phyloP scores from a whole-genome alignment of 2,113 vertebrate species.

The Tetrax tetrax region DNA sequence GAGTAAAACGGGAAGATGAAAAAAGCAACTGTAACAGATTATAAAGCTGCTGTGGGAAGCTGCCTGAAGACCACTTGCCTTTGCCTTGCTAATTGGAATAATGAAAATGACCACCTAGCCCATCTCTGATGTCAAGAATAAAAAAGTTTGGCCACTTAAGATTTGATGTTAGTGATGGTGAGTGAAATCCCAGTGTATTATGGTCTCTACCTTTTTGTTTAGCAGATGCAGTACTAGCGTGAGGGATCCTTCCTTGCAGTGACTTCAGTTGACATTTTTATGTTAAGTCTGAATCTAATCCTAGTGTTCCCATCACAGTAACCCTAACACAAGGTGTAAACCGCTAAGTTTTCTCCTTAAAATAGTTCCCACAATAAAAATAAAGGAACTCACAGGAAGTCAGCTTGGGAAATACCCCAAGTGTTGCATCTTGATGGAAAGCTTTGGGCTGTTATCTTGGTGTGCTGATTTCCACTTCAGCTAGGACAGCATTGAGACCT shows the following conservation, averaged over 20 bases:
- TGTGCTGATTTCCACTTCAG: not conserved
- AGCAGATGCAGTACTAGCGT: fast-evolving
- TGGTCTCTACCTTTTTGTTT: not conserved
- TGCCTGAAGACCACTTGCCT: not conserved
- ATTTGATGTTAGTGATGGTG: not conserved
- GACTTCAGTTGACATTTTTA: not conserved
- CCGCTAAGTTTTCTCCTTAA: not conserved
- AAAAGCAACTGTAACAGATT: not conserved
- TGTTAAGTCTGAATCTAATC: not conserved
- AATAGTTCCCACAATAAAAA: not conserved
- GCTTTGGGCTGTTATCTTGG: not conserved
- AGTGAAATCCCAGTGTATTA: not conserved
- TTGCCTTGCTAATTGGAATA: not conserved
- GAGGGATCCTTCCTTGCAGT: not conserved
- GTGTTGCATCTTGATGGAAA: not conserved
- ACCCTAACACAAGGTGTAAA: not conserved
- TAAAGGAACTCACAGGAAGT: not conserved
- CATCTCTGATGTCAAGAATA: not conserved
- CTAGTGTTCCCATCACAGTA: not conserved
- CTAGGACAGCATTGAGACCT: not conserved
- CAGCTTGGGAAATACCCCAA: not conserved
- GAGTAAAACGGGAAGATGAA: slow-evolving; percentile 15
- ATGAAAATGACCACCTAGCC: not conserved
- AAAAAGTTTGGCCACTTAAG: not conserved
- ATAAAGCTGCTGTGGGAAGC: not conserved